Evolutionary conservation across 2,888 invertebrate species (phyloP).

Genomic region (Dorcus parallelipipedus): DNA sequence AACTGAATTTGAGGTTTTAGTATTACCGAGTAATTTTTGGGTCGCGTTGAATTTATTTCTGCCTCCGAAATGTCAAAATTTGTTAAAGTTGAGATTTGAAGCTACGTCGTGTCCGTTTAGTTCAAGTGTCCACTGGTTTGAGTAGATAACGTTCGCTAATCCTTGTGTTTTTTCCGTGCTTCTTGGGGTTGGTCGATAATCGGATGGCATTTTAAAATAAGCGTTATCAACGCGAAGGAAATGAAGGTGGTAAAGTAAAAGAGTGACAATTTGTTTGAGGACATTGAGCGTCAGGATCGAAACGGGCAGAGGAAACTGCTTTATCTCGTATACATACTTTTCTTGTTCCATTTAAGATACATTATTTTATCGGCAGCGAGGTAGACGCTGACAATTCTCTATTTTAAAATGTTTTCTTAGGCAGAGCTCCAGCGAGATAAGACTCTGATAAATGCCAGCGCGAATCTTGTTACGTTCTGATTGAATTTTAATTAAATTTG

Average conservation of each 20-base stretch:
- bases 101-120: too few species aligned
- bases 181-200: too few species aligned
- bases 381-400: slow-evolving; percentile 47
- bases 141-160: too few species aligned
- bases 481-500: slow-evolving; percentile 52
- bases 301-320: slow-evolving; percentile 37
- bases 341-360: slow-evolving; percentile 34
- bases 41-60: too few species aligned
- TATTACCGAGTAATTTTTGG: too few species aligned
- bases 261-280: slow-evolving; percentile 8
- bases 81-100: too few species aligned
- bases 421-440: slow-evolving; percentile 46
- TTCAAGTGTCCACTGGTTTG: too few species aligned
- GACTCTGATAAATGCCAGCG: slow-evolving; percentile 46
- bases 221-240: slow-evolving; percentile 31
- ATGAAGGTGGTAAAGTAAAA: slow-evolving; percentile 41
- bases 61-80: too few species aligned
- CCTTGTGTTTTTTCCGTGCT: too few species aligned
- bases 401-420: slow-evolving; percentile 50
- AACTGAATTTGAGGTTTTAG: too few species aligned
- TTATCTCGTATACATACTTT: slow-evolving; percentile 41
- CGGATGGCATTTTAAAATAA: too few species aligned
- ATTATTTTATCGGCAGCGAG: slow-evolving; percentile 34
- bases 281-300: slow-evolving; percentile 35
- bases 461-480: slow-evolving; percentile 45